Percentiles rank a stretch among this genome's conserved stretches.
Conservation (phyloP, 2,113 vertebrate genomes). For the Mola mola region DNA sequence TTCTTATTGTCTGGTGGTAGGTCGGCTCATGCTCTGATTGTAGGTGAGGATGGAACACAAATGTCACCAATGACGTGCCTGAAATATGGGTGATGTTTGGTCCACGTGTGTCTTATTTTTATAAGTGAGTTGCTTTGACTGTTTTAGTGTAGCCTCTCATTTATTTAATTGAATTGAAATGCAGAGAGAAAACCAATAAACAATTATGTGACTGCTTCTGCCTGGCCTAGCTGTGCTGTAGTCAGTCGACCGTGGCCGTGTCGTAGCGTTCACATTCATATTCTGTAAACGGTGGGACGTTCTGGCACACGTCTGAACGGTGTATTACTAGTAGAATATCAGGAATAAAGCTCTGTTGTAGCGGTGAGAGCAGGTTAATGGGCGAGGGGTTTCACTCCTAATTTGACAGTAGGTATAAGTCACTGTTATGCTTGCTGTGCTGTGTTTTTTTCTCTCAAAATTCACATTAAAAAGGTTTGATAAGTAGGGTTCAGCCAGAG, state of each 20-base stretch:
- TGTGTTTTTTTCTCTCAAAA: no score
- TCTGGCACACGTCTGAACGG: background rate
- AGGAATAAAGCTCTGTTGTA: no score
- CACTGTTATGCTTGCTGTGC: no score
- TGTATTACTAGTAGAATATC: no score
- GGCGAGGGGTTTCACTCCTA: no score
- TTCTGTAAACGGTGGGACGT: background rate
- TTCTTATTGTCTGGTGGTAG: slow-evolving; percentile 35
- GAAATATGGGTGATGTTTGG: slow-evolving; percentile 19
- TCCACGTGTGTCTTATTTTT: slow-evolving; percentile 5
- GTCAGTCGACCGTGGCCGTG: no score
- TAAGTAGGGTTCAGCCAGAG: no score
- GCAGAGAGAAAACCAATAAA: slow-evolving; percentile 16
- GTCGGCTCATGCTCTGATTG: slow-evolving; percentile 28
- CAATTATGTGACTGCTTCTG: slow-evolving; percentile 10
- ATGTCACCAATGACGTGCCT: slow-evolving; percentile 10
- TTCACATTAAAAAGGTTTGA: no score
- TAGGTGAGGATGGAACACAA: slow-evolving; percentile 12
- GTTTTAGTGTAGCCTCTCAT: slow-evolving; percentile 27
- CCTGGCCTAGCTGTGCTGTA: background rate
- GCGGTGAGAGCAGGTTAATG: no score
- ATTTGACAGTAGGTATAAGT: no score
- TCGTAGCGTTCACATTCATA: background rate
- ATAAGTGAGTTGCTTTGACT: slow-evolving; percentile 9
- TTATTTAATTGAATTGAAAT: slow-evolving; percentile 7